Evolutionary conservation across 2,113 vertebrate species (phyloP).

Genomic region (Hyaena hyaena): DNA sequence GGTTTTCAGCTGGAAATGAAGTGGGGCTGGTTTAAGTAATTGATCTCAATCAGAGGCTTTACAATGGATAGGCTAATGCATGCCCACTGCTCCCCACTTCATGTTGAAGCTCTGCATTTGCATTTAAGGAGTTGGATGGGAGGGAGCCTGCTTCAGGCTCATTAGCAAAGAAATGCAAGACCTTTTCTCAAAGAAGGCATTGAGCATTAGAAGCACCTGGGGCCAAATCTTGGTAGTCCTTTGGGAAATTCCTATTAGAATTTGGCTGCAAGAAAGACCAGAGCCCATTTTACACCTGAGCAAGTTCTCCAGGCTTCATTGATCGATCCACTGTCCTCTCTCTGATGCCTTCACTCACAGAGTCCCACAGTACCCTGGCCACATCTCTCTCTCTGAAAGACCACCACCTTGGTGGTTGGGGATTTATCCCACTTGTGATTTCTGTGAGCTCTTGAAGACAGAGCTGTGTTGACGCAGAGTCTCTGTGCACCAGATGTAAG

Average conservation of each 20-base stretch:
- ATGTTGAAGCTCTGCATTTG: background rate
- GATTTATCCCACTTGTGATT: background rate
- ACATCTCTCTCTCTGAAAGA: background rate
- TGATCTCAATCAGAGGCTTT: slow-evolving; percentile 40
- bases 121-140: background rate
- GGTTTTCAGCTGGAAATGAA: background rate
- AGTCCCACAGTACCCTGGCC: background rate
- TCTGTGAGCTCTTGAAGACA: background rate
- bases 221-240: slow-evolving; percentile 19
- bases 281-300: background rate
- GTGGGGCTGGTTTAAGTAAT: slow-evolving; percentile 1
- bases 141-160: slow-evolving; percentile 1
- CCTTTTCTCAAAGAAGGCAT: background rate
- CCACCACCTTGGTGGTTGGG: too few relatives aligned
- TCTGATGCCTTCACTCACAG: fast-evolving
- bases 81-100: background rate
- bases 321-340: background rate
- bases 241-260: slow-evolving; percentile 3
- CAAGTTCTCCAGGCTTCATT: background rate
- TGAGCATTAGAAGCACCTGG: background rate
- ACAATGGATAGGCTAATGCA: background rate
- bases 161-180: slow-evolving; percentile 56
- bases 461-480: background rate
- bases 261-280: background rate
- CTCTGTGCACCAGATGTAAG: background rate